Evolutionary conservation across 2,888 invertebrate genomes (phyloP).

Genomic region (Sesia apiformis): DNA sequence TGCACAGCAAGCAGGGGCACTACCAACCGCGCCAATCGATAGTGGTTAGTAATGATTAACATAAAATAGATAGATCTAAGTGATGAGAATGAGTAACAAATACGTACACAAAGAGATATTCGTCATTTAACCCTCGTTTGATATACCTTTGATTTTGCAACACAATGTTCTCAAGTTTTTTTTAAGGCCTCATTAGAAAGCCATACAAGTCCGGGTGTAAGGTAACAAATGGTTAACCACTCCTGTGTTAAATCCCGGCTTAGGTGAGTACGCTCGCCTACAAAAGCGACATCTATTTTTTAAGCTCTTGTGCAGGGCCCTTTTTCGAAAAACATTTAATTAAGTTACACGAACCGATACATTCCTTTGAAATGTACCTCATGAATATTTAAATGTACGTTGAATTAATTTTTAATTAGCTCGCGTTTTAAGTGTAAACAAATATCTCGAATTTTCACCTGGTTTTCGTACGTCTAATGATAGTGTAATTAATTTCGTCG

Average conservation of each 20-base stretch:
- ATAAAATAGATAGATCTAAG: no score
- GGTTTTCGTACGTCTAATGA: neutral
- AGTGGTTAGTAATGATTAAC: no score
- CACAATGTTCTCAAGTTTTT: neutral
- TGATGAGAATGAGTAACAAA: no score
- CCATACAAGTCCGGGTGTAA: slow-evolving; percentile 23
- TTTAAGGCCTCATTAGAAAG: slow-evolving; percentile 10
- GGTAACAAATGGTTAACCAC: slow-evolving; percentile 43
- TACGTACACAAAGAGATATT: no score
- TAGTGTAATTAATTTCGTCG: neutral
- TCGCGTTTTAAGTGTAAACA: neutral
- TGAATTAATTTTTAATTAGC: neutral
- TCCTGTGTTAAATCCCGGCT: slow-evolving; percentile 27
- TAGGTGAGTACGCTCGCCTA: slow-evolving; percentile 17
- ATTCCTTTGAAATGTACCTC: neutral
- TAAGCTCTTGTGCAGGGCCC: neutral
- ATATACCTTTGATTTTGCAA: no score
- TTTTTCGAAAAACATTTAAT: neutral
- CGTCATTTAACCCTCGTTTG: no score
- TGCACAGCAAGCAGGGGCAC: no score
- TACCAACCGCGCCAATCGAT: no score
- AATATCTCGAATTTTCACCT: no score
- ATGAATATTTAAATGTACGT: neutral
- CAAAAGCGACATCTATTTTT: neutral
- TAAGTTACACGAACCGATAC: neutral